phyloP scores from a whole-genome alignment of 2,113 vertebrate species.

The Polyodon spathula region DNA sequence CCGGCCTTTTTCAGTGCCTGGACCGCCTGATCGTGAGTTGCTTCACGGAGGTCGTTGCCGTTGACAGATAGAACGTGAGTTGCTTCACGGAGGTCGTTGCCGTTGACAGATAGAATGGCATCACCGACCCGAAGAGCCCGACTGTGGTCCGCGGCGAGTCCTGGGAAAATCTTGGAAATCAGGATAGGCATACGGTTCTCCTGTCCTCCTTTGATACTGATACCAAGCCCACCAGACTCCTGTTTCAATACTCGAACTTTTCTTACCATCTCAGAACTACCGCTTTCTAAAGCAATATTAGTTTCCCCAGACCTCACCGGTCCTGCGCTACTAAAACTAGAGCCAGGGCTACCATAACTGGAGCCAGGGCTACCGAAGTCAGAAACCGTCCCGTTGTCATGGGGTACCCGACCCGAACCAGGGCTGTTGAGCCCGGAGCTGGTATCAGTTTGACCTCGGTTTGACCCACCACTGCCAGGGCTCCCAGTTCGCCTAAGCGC shows the following conservation, averaged over 20 bases:
- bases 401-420: conserved; percentile 37
- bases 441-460: conserved; percentile 45
- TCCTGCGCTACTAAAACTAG: conserved; percentile 42
- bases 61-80: conserved; percentile 94
- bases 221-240: conserved; percentile 89
- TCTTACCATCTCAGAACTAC: conserved; percentile 62
- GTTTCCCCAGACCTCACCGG: conserved; percentile 34
- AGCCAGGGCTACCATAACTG: conserved; percentile 53
- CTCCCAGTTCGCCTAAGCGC: conserved; percentile 39
- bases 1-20: conserved; percentile 94
- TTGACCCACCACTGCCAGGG: conserved; percentile 41
- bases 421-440: conserved; percentile 46
- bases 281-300: conserved; percentile 28
- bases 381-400: conserved; percentile 45
- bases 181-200: conserved; percentile 97
- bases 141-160: conserved; percentile 88
- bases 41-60: conserved; percentile 82
- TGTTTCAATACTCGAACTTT: conserved; percentile 88
- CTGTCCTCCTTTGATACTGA: conserved; percentile 95
- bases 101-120: conserved; percentile 91
- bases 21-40: conserved; percentile 94
- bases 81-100: conserved; percentile 82
- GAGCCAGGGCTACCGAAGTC: conserved; percentile 55
- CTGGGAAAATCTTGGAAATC: conserved; percentile 96
- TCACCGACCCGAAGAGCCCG: conserved; percentile 85